These are phyloP conservation scores for Minunthozetes semirufus DNA, from an alignment of 2,888 invertebrate species.

Conservation along the genomic window DNA sequence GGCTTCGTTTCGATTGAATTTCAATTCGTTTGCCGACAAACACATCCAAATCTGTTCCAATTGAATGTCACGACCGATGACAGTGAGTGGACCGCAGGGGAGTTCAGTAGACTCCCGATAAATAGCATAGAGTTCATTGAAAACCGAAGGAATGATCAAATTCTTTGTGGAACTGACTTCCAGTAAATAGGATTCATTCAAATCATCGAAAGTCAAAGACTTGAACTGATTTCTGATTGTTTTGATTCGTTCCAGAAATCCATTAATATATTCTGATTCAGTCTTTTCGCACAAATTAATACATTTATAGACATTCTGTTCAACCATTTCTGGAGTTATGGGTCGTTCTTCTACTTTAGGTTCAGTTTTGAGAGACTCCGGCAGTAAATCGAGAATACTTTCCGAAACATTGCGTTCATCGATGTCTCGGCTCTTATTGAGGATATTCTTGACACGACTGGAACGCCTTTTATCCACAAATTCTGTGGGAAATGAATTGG, in stretches of 20 bases:
- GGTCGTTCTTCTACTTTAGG: not conserved
- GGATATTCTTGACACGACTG: slow-evolving; percentile 33
- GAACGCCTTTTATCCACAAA: slow-evolving; percentile 39
- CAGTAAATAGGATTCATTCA: slow-evolving; percentile 34
- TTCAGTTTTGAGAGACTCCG: slow-evolving; percentile 15
- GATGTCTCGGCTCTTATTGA: slow-evolving; percentile 20
- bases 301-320: slow-evolving; percentile 11
- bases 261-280: slow-evolving; percentile 11
- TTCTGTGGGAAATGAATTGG: slow-evolving; percentile 35
- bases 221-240: not conserved
- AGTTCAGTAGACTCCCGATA: slow-evolving; percentile 27
- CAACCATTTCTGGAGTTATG: not conserved
- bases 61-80: slow-evolving; percentile 32
- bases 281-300: not conserved
- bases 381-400: slow-evolving; percentile 29
- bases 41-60: slow-evolving; percentile 31
- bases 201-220: slow-evolving; percentile 11
- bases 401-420: slow-evolving; percentile 35
- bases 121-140: slow-evolving; percentile 33
- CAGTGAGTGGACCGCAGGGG: slow-evolving; percentile 20
- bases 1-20: slow-evolving; percentile 31
- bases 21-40: slow-evolving; percentile 36
- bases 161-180: not conserved
- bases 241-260: slow-evolving; percentile 15
- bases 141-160: slow-evolving; percentile 30